Percentiles rank a stretch among this genome's conserved stretches.
Evolutionary conservation across 2,797 vertebrate genomes (phyloP).

Genomic region (Iguana delicatissima): DNA sequence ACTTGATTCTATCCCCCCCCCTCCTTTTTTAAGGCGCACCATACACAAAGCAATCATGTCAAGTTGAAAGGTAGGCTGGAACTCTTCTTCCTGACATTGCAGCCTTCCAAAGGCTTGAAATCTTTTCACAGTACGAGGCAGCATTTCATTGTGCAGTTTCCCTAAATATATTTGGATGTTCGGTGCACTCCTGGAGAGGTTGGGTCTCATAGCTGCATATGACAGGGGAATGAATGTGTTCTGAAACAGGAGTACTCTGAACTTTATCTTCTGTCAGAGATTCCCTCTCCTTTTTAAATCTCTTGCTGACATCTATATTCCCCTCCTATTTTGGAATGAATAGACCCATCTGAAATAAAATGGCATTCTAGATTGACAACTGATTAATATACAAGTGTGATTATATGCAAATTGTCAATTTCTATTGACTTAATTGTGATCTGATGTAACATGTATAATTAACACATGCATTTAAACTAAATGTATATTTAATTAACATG

Average conservation of each 20-base stretch:
- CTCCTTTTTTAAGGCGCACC: not conserved
- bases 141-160: not conserved
- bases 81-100: not conserved
- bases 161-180: not conserved
- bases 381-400: constrained; percentile 85
- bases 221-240: not conserved
- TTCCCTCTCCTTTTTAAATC: constrained; percentile 19
- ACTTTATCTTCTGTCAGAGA: not conserved
- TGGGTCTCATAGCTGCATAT: not conserved
- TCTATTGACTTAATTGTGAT: constrained; percentile 88
- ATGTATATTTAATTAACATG: constrained; percentile 89
- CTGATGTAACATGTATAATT: constrained; percentile 87
- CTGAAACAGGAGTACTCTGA: constrained; percentile 28
- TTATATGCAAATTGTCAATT: constrained; percentile 88
- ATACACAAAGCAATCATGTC: not conserved
- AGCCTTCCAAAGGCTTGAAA: not conserved
- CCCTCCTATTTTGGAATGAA: constrained; percentile 28
- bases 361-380: constrained; percentile 83
- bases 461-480: constrained; percentile 87
- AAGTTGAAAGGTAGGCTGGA: not conserved
- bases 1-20: not conserved
- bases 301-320: constrained; percentile 50
- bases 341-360: constrained; percentile 70
- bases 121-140: not conserved
- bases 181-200: not conserved